These are phyloP conservation scores for Heliconius cydno DNA, from an alignment of 2,888 invertebrate species.

Conservation along the genomic window DNA sequence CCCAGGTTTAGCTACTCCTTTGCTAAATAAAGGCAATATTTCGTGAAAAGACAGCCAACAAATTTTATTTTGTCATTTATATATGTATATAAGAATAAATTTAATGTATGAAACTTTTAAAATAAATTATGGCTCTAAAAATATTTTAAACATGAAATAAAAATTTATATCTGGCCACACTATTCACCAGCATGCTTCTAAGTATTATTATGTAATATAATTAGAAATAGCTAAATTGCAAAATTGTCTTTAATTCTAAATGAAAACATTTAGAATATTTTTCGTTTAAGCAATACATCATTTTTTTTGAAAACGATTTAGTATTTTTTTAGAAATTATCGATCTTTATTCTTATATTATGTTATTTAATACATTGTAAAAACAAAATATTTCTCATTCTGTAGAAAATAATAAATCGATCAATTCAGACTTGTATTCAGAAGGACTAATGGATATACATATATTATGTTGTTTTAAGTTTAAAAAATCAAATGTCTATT, in stretches of 20 bases:
- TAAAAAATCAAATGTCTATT: not conserved
- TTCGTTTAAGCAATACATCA: not conserved
- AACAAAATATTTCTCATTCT: not conserved
- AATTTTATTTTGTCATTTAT: too few relatives aligned
- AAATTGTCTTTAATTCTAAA: not conserved
- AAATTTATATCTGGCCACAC: not conserved
- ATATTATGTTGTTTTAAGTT: too few relatives aligned
- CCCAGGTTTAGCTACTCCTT: too few relatives aligned
- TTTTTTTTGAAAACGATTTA: not conserved
- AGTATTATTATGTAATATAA: not conserved
- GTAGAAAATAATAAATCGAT: not conserved
- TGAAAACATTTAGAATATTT: not conserved
- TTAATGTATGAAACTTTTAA: not conserved
- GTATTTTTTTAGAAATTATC: not conserved
- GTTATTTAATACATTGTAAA: not conserved
- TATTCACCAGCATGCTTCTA: not conserved
- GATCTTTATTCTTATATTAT: not conserved
- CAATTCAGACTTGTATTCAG: not conserved
- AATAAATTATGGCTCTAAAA: not conserved
- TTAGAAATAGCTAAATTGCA: not conserved
- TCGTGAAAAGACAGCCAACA: too few relatives aligned
- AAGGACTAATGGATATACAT: not conserved
- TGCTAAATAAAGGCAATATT: too few relatives aligned
- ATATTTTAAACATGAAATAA: not conserved
- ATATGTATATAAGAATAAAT: not conserved